These are phyloP conservation scores for Danionella cerebrum DNA, from an alignment of 2,113 vertebrate species.

Conservation along the genomic window DNA sequence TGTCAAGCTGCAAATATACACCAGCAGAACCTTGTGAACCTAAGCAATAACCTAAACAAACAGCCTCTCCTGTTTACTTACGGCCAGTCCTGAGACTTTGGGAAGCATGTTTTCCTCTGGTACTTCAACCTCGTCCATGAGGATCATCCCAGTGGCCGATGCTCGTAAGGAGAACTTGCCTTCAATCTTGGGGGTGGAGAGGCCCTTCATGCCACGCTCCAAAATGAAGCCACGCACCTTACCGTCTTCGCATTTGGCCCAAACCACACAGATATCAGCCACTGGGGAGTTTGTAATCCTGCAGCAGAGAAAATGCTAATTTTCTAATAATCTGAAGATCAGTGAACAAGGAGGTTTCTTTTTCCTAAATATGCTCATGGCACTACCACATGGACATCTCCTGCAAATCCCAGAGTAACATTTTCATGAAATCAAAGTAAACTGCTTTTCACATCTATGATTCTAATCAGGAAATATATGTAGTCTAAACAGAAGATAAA, in stretches of 20 bases:
- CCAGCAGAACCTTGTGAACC: too few relatives aligned
- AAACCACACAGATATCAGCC: constrained; percentile 82
- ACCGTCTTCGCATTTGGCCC: constrained; percentile 79
- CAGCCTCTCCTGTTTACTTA: constrained; percentile 47
- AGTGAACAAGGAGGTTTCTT: neutral
- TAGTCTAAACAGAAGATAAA: too few relatives aligned
- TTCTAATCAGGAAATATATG: too few relatives aligned
- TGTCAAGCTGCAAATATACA: too few relatives aligned
- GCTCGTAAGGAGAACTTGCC: constrained; percentile 88
- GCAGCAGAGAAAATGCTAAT: neutral
- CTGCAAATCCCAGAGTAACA: neutral
- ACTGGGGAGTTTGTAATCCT: constrained; percentile 89
- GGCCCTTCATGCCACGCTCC: constrained; percentile 78
- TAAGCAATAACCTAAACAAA: too few relatives aligned
- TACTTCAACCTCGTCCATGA: constrained; percentile 86
- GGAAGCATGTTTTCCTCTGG: constrained; percentile 85
- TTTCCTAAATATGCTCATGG: neutral
- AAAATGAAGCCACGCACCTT: constrained; percentile 80
- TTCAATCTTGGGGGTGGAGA: constrained; percentile 80
- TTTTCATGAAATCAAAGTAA: too few relatives aligned
- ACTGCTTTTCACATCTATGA: too few relatives aligned
- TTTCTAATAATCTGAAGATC: neutral
- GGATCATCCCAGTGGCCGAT: constrained; percentile 81
- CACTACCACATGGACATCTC: neutral
- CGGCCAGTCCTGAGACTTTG: constrained; percentile 62